Evolutionary conservation across 2,888 invertebrate species (phyloP).

Genomic region (Sminthurinus aureus): DNA sequence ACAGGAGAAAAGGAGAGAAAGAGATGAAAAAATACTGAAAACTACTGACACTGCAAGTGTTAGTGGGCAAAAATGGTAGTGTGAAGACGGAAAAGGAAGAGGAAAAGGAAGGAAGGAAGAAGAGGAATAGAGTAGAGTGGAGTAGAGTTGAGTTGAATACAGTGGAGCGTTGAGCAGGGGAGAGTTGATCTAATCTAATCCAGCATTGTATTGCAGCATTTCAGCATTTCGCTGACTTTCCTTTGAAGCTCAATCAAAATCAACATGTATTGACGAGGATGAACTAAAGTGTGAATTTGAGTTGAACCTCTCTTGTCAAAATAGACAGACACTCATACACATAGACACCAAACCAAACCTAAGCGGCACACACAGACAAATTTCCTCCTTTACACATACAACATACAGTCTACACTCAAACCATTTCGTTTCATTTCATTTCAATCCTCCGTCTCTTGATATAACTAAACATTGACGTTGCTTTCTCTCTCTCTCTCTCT

Average conservation of each 20-base stretch:
- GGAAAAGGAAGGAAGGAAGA: conserved; percentile 14
- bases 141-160: not conserved
- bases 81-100: not conserved
- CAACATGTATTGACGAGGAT: conserved; percentile 45
- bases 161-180: not conserved
- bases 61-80: not conserved
- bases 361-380: not conserved
- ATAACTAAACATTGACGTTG: not conserved
- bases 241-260: conserved; percentile 49
- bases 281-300: conserved; percentile 37
- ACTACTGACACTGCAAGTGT: conserved; percentile 1
- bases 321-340: conserved; percentile 1
- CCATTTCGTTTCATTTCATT: not conserved
- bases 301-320: conserved; percentile 33
- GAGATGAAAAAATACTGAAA: not conserved
- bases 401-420: not conserved
- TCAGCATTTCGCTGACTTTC: conserved; percentile 36
- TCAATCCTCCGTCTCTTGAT: not conserved
- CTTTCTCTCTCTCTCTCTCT: not conserved
- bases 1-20: not conserved
- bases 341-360: not conserved
- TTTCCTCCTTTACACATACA: not conserved
- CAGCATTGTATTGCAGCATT: conserved; percentile 15
- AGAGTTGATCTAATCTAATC: conserved; percentile 40
- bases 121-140: not conserved